Conservation (phyloP, 2,113 vertebrate species). For the Pachyramphus minor region DNA sequence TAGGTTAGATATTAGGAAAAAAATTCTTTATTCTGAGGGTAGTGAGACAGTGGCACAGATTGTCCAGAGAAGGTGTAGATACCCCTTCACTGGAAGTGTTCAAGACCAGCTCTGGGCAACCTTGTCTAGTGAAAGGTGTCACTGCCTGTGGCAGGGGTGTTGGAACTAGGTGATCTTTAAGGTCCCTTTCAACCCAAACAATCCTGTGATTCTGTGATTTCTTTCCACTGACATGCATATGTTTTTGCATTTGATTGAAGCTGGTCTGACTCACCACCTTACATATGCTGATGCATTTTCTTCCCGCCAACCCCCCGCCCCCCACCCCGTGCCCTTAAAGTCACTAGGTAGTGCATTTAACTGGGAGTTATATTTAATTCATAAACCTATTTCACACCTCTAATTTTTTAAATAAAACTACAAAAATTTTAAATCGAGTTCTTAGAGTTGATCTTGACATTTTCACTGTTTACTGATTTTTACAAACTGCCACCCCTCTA, state of each 20-base stretch:
- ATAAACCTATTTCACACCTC: background rate
- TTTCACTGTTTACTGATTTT: background rate
- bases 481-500: background rate
- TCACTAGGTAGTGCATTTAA: background rate
- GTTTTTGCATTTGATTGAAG: background rate
- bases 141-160: background rate
- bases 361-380: background rate
- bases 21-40: background rate
- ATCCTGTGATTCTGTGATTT: background rate
- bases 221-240: background rate
- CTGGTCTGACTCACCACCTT: background rate
- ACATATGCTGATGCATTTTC: background rate
- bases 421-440: background rate
- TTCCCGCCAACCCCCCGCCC: background rate
- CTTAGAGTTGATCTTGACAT: background rate
- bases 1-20: background rate
- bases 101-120: background rate
- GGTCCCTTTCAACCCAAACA: background rate
- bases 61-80: background rate
- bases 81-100: background rate
- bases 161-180: background rate
- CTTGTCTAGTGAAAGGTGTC: background rate
- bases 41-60: background rate
- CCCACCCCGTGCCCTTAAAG: accelerated
- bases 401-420: background rate